Conservation (phyloP, 2,888 invertebrate genomes). For the Pandemis corylana region DNA sequence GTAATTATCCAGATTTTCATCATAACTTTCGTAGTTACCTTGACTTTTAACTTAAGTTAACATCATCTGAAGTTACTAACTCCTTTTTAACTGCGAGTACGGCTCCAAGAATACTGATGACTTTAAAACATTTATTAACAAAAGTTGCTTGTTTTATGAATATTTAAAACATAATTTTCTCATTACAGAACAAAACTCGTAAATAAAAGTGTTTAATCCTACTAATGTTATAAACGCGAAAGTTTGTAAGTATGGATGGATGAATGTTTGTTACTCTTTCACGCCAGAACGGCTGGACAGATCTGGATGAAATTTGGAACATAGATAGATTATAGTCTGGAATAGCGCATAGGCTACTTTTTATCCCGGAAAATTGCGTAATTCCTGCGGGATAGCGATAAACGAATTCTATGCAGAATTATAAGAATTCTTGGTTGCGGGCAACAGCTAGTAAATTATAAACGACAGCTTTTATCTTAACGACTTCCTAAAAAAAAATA, state of each 20-base stretch:
- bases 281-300: too few species aligned
- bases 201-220: not conserved
- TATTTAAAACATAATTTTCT: conserved; percentile 8
- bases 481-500: not conserved
- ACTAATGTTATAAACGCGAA: too few species aligned
- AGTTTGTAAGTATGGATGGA: too few species aligned
- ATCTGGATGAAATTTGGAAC: too few species aligned
- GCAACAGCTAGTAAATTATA: not conserved
- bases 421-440: too few species aligned
- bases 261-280: too few species aligned
- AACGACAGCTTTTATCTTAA: not conserved
- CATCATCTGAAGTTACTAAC: not conserved
- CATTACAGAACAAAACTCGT: conserved; percentile 3
- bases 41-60: not conserved
- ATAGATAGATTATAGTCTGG: too few species aligned
- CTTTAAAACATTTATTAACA: not conserved
- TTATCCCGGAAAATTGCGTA: too few species aligned
- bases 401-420: too few species aligned
- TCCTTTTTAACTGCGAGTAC: not conserved
- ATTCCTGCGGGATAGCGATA: too few species aligned
- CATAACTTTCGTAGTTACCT: not conserved
- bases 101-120: conserved; percentile 1
- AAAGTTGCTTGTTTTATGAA: conserved; percentile 21
- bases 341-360: too few species aligned
- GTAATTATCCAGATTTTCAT: not conserved